Conservation (phyloP, 1,140 invertebrate genomes). For the Chrysomallon squamiferum region DNA sequence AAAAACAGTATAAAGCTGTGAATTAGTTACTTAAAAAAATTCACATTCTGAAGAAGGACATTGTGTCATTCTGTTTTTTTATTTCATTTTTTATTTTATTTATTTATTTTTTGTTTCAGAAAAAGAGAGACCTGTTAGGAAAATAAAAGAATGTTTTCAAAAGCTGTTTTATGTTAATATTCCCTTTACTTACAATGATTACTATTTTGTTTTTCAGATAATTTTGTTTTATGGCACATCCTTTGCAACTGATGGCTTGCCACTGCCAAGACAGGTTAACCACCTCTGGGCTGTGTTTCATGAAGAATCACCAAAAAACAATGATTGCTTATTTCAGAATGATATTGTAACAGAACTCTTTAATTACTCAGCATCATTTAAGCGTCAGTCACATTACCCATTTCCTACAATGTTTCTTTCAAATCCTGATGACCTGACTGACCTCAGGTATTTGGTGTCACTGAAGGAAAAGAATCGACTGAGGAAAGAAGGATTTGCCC, state of each 20-base stretch:
- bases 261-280: background rate
- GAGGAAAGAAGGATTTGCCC: constrained; percentile 65
- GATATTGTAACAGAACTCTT: constrained; percentile 66
- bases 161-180: too few species aligned
- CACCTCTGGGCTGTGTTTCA: background rate
- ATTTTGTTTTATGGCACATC: background rate
- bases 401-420: constrained; percentile 75
- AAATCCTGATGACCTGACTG: background rate
- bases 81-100: too few species aligned
- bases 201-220: too few species aligned
- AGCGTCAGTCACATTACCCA: constrained; percentile 76
- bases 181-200: too few species aligned
- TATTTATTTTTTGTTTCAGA: too few species aligned
- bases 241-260: background rate
- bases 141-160: too few species aligned
- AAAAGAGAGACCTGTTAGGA: too few species aligned
- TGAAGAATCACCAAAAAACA: background rate
- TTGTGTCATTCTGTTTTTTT: too few species aligned
- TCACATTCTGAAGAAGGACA: too few species aligned
- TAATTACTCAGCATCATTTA: constrained; percentile 82
- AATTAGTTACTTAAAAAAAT: too few species aligned
- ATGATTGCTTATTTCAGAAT: background rate
- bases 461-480: constrained; percentile 49
- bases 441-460: background rate
- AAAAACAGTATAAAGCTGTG: too few species aligned